phyloP scores from a whole-genome alignment of 35 echinoderm and acorn worm genomes.

The Lytechinus variegatus region DNA sequence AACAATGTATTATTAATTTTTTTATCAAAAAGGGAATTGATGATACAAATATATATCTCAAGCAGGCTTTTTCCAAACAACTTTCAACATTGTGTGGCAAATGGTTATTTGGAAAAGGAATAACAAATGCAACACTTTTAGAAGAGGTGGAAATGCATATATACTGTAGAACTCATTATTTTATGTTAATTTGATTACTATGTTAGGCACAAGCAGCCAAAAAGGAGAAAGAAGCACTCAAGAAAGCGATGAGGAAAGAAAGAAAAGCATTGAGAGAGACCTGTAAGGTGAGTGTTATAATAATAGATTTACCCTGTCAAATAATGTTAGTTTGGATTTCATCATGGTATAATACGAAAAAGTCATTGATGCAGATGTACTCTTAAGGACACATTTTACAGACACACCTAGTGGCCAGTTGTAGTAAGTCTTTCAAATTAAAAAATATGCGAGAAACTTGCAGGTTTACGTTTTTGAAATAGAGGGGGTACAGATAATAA shows the following conservation, averaged over 20 bases:
- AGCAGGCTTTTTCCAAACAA: too few relatives aligned
- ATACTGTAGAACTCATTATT: not conserved
- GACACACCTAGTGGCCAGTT: too few relatives aligned
- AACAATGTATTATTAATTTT: too few relatives aligned
- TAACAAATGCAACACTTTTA: not conserved
- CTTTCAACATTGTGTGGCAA: too few relatives aligned
- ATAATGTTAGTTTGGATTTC: not conserved
- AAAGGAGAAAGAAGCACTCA: constrained; percentile 88
- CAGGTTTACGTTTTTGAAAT: too few relatives aligned
- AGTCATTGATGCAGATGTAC: not conserved
- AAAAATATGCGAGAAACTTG: too few relatives aligned
- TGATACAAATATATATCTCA: too few relatives aligned
- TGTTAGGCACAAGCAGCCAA: constrained; percentile 84
- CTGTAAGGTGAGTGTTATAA: constrained; percentile 72
- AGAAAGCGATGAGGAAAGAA: constrained; percentile 81
- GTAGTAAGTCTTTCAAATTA: too few relatives aligned
- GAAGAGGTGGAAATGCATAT: not conserved
- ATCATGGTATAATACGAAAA: not conserved
- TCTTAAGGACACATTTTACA: too few relatives aligned
- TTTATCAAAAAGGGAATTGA: too few relatives aligned
- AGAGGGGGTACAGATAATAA: too few relatives aligned
- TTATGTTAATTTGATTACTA: not conserved
- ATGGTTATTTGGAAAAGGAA: too few relatives aligned
- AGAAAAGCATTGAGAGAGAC: constrained; percentile 83
- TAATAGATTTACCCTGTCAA: not conserved